These are phyloP conservation scores for Candoia aspera DNA, from an alignment of 2,113 vertebrate species.

Conservation along the genomic window DNA sequence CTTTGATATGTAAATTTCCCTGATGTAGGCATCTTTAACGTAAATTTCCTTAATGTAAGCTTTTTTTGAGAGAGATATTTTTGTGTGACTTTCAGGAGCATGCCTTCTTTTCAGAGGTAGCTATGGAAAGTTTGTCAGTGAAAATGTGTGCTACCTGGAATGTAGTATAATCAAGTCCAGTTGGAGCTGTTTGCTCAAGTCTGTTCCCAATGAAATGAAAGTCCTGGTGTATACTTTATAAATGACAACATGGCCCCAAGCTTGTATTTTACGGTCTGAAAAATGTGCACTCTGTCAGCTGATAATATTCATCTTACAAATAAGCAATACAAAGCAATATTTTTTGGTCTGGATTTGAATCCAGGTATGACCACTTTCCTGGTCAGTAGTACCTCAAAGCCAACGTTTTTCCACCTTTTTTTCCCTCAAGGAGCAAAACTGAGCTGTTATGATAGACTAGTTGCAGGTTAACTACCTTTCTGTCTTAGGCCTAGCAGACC, in stretches of 20 bases:
- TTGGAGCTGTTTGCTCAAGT: not conserved
- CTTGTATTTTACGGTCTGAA: not conserved
- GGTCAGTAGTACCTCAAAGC: not conserved
- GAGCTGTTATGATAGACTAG: not conserved
- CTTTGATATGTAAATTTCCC: conserved; percentile 1
- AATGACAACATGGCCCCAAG: not conserved
- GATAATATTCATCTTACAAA: not conserved
- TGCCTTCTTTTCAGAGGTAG: not conserved
- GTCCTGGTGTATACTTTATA: not conserved
- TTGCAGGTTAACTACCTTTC: too few relatives aligned
- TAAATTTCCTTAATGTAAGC: not conserved
- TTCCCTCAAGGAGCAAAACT: not conserved
- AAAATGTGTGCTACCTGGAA: not conserved
- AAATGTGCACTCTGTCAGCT: too few relatives aligned
- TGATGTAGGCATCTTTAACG: not conserved
- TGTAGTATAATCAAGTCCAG: not conserved
- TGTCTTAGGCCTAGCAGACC: not conserved
- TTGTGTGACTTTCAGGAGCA: not conserved
- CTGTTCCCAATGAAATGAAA: not conserved
- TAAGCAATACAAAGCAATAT: not conserved
- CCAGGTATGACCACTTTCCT: not conserved
- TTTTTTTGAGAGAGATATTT: not conserved
- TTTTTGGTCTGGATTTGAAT: not conserved
- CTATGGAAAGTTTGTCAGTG: not conserved
- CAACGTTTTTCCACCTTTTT: not conserved